These are phyloP conservation scores for Neotoma lepida DNA, from an alignment of 2,113 vertebrate species.

Conservation along the genomic window DNA sequence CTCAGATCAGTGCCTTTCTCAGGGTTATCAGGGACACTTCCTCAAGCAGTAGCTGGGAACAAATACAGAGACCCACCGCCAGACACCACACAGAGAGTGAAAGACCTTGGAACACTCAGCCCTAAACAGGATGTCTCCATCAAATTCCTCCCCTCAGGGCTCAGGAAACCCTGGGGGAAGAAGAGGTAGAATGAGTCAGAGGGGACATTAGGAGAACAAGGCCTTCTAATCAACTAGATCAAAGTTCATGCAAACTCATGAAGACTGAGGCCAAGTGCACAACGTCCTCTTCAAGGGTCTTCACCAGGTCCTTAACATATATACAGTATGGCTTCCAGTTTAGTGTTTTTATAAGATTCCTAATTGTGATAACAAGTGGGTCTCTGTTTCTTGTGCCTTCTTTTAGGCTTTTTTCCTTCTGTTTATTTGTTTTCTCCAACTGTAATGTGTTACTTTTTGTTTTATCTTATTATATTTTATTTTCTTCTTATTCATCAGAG, in stretches of 20 bases:
- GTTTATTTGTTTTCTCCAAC: not conserved
- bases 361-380: not conserved
- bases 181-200: not conserved
- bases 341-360: not conserved
- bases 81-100: not conserved
- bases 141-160: not conserved
- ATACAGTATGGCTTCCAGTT: not conserved
- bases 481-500: not conserved
- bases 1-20: not conserved
- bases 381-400: not conserved
- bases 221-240: not conserved
- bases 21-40: not conserved
- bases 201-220: not conserved
- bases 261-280: not conserved
- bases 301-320: not conserved
- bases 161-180: not conserved
- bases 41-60: not conserved
- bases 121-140: not conserved
- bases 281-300: not conserved
- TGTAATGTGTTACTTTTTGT: not conserved
- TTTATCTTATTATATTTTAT: not conserved
- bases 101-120: not conserved
- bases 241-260: not conserved
- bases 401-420: not conserved
- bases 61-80: not conserved